phyloP scores from a whole-genome alignment of 2,797 vertebrate species.

The Lates japonicus region DNA sequence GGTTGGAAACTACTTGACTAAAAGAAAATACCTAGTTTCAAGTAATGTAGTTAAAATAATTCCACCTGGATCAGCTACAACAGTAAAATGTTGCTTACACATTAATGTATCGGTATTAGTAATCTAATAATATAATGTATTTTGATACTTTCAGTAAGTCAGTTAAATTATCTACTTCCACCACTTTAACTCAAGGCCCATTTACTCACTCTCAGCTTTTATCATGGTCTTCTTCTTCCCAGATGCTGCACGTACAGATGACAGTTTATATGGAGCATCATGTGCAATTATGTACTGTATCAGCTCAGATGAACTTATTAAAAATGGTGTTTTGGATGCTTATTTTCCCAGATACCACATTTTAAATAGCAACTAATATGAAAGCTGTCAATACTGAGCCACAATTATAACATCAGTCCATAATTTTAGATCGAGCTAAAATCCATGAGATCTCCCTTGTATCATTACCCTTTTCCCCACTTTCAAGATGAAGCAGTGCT shows the following conservation, averaged over 20 bases:
- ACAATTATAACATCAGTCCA: neutral
- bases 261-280: neutral
- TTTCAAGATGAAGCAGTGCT: conserved; percentile 43
- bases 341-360: neutral
- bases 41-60: neutral
- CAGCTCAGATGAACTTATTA: neutral
- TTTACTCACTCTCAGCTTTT: neutral
- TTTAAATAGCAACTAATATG: neutral
- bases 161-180: neutral
- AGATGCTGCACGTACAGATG: neutral
- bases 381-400: neutral
- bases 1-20: neutral
- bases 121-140: neutral
- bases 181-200: neutral
- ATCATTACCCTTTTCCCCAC: conserved; percentile 40
- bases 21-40: neutral
- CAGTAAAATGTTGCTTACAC: neutral
- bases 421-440: neutral
- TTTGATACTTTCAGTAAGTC: too few species aligned
- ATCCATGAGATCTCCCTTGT: neutral
- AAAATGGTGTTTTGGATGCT: conserved; percentile 1
- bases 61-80: neutral
- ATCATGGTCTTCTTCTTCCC: neutral
- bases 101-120: neutral
- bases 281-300: neutral